Conservation (phyloP, 2,797 vertebrate species). For the Natrix natrix region DNA sequence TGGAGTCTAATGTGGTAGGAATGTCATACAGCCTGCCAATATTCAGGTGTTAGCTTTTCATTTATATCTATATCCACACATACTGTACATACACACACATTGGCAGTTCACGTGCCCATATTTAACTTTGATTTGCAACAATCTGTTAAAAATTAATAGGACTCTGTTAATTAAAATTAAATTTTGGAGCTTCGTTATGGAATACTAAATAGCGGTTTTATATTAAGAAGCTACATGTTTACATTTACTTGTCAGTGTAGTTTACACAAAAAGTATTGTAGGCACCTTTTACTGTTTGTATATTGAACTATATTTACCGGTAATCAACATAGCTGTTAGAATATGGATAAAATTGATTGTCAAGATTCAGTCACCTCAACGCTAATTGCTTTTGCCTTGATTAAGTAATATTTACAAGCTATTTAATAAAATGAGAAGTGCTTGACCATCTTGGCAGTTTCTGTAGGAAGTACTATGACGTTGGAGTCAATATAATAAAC, state of each 20-base stretch:
- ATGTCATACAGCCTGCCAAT: background rate
- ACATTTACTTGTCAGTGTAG: background rate
- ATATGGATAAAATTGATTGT: constrained; percentile 12
- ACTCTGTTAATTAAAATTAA: background rate
- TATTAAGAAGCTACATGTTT: background rate
- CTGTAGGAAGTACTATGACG: background rate
- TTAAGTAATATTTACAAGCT: background rate
- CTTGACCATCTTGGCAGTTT: background rate
- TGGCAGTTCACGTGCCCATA: background rate
- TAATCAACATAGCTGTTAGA: accelerated
- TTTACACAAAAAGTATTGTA: background rate
- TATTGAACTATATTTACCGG: background rate
- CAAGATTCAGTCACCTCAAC: background rate
- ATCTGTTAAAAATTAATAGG: background rate
- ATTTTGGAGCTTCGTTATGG: background rate
- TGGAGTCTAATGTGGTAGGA: background rate
- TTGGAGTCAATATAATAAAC: background rate
- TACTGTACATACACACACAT: background rate
- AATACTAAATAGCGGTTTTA: background rate
- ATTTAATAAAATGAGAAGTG: background rate
- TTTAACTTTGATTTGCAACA: background rate
- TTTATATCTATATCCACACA: background rate
- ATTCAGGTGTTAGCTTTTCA: background rate
- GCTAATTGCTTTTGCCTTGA: background rate
- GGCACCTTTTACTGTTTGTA: background rate